phyloP scores from a whole-genome alignment of 1,140 invertebrate genomes.

The Spodoptera frugiperda region DNA sequence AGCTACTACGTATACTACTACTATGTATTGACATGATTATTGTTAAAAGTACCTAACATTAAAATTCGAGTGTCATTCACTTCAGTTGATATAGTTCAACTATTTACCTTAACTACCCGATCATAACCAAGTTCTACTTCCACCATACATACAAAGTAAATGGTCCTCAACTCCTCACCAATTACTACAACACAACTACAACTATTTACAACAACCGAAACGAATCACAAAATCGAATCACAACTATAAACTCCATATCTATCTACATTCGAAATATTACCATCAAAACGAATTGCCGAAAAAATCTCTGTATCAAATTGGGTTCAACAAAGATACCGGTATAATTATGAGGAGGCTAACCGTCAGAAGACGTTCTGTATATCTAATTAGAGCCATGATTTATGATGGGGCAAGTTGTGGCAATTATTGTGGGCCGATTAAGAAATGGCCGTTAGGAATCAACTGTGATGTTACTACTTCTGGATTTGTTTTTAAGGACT shows the following conservation, averaged over 20 bases:
- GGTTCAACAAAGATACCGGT: slow-evolving; percentile 59
- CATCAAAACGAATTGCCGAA: slow-evolving; percentile 23
- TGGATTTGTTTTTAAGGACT: slow-evolving; percentile 3
- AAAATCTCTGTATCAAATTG: slow-evolving; percentile 39
- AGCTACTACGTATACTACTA: too few species aligned
- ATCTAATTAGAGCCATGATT: slow-evolving; percentile 74
- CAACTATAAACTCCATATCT: slow-evolving; percentile 2
- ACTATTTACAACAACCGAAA: slow-evolving; percentile 7
- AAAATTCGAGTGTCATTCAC: too few species aligned
- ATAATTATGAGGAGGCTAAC: slow-evolving; percentile 63
- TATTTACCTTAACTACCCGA: too few species aligned
- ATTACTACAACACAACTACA: neutral
- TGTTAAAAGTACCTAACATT: too few species aligned
- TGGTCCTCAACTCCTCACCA: neutral
- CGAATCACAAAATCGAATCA: slow-evolving; percentile 24
- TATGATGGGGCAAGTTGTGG: slow-evolving; percentile 65
- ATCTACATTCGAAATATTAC: slow-evolving; percentile 30
- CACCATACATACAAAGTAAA: neutral
- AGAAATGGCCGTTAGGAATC: slow-evolving; percentile 51
- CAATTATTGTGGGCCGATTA: slow-evolving; percentile 67
- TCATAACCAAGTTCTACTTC: neutral
- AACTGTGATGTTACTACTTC: slow-evolving; percentile 4
- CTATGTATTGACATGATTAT: too few species aligned
- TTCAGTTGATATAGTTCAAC: too few species aligned
- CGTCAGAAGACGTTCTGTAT: slow-evolving; percentile 55